Conservation (phyloP, 2,888 invertebrate genomes). For the Zygaena filipendulae region DNA sequence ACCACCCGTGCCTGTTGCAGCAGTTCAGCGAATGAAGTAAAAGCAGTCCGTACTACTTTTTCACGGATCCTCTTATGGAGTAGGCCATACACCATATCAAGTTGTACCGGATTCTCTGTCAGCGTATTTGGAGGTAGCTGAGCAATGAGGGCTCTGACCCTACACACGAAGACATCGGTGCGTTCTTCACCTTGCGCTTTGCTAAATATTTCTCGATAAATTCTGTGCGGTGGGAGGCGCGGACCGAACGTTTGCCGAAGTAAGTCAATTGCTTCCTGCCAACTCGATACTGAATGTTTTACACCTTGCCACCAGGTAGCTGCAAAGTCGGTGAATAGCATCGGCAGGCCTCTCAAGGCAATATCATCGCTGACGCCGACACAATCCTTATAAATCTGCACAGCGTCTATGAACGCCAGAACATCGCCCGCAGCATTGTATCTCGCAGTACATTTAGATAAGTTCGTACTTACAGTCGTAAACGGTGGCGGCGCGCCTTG, state of each 20-base stretch:
- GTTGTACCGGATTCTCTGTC: neutral
- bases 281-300: constrained; percentile 2
- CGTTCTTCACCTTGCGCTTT: neutral
- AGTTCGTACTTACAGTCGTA: constrained; percentile 1
- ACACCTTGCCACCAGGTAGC: constrained; percentile 16
- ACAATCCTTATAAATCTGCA: constrained; percentile 8
- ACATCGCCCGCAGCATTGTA: constrained; percentile 3
- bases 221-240: constrained; percentile 2
- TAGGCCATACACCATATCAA: constrained; percentile 10
- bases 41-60: constrained; percentile 6
- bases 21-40: constrained; percentile 12
- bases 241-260: constrained; percentile 10
- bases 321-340: constrained; percentile 12
- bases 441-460: constrained; percentile 1
- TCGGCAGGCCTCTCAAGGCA: constrained; percentile 11
- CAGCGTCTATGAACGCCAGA: constrained; percentile 7
- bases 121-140: neutral
- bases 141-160: constrained; percentile 1
- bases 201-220: constrained; percentile 6
- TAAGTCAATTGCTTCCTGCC: constrained; percentile 3
- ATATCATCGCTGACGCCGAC: constrained; percentile 9
- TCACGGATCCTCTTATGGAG: constrained; percentile 13
- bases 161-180: constrained; percentile 2
- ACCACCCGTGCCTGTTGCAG: constrained; percentile 8
- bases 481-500: constrained; percentile 1